These are phyloP conservation scores for Plutomurus gul DNA, from an alignment of 1,140 invertebrate species.

Conservation along the genomic window DNA sequence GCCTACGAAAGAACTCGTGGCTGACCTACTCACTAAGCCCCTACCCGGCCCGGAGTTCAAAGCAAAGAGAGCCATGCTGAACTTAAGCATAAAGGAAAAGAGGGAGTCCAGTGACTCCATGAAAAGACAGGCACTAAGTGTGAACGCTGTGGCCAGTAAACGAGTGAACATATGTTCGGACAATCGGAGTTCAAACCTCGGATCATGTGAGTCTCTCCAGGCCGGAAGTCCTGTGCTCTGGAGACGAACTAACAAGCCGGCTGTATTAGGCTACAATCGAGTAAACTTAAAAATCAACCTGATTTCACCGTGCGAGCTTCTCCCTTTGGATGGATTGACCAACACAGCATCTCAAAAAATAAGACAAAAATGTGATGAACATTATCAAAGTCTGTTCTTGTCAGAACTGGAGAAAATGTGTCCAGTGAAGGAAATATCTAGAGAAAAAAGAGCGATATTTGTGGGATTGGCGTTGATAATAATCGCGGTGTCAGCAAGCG, in stretches of 20 bases:
- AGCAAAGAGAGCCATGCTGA: neutral
- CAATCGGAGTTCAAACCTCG: neutral
- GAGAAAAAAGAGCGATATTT: neutral
- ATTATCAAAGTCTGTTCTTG: constrained; percentile 34
- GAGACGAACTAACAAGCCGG: neutral
- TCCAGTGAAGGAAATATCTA: neutral
- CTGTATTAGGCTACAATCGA: neutral
- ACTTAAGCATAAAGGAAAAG: neutral
- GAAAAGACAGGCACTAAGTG: neutral
- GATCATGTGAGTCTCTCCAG: neutral
- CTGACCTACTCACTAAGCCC: constrained; percentile 24
- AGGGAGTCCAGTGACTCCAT: neutral
- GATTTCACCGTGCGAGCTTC: constrained; percentile 32
- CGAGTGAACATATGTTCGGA: too few relatives aligned
- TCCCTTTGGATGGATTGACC: constrained; percentile 7
- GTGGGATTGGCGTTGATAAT: neutral
- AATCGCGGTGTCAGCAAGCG: neutral
- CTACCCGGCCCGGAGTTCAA: neutral
- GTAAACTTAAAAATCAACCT: constrained; percentile 32
- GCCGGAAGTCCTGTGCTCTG: constrained; percentile 27
- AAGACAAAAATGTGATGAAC: neutral
- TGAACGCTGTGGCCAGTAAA: neutral
- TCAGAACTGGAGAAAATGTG: constrained; percentile 40
- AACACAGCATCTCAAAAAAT: neutral
- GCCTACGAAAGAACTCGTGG: neutral